These are phyloP conservation scores for Shargacucullia verbasci DNA, from an alignment of 2,888 invertebrate species.

Conservation along the genomic window DNA sequence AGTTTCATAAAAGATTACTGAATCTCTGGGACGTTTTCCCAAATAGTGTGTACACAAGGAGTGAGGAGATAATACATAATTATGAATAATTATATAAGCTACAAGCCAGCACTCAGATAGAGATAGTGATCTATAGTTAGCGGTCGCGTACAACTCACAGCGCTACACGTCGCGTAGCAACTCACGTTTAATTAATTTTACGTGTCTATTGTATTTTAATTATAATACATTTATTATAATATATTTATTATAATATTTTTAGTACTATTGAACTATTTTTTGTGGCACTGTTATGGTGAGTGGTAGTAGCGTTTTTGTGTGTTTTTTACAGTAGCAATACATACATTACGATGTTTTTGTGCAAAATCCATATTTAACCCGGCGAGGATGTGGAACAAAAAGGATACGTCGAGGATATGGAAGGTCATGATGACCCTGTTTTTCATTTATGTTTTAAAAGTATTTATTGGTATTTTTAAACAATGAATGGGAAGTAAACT, in stretches of 20 bases:
- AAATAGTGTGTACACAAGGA: conserved; percentile 39
- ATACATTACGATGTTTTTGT: too few relatives aligned
- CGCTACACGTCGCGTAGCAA: conserved; percentile 31
- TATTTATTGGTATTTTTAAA: too few relatives aligned
- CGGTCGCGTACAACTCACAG: conserved; percentile 65
- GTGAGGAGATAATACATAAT: conserved; percentile 71
- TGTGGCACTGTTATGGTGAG: conserved; percentile 31
- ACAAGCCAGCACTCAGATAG: conserved; percentile 67
- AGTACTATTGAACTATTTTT: not conserved
- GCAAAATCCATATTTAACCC: too few relatives aligned
- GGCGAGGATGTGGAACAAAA: too few relatives aligned
- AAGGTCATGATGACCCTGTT: too few relatives aligned
- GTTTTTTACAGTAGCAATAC: not conserved
- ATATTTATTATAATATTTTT: conserved; percentile 4
- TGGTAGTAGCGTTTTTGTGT: conserved; percentile 4
- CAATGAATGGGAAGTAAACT: too few relatives aligned
- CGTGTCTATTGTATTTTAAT: conserved; percentile 9
- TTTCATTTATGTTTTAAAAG: too few relatives aligned
- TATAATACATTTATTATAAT: not conserved
- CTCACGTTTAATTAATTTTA: conserved; percentile 22
- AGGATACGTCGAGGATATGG: too few relatives aligned
- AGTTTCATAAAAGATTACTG: conserved; percentile 47
- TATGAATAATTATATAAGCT: conserved; percentile 80
- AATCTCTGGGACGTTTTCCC: conserved; percentile 54
- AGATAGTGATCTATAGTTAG: conserved; percentile 72